Evolutionary conservation across 2,113 vertebrate species (phyloP), one percentile per base, ranked within the genome.

Genomic region (Talpa occidentalis): DNA sequence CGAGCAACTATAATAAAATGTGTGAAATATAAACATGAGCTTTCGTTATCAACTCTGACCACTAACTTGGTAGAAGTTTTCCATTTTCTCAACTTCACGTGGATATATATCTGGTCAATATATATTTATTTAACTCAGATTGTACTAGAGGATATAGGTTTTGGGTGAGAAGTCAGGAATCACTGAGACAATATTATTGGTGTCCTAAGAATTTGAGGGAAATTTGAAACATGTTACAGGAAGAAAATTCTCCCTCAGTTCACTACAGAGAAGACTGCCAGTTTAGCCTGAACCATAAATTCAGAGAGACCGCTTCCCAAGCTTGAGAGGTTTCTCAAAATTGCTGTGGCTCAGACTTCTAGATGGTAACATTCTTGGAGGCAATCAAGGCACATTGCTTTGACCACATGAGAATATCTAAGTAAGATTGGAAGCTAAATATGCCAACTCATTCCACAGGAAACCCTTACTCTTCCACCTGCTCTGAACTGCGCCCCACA

Each of bases 171-270:
- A 86, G 22, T 56, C 30, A 37, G 22, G 21, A 79, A 40, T 79
- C 10, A 10, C 47, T 22, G 69, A 66, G 19, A 49, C 37, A 54
- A 35, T 26, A 22, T 17, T 77, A 35, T 37, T 32, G 60, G 60
- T 14, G 17, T 54, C 62, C 40, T 62, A 77, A 82, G 10, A 66
- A 8, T 69, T 78, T 52, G 60, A 90, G 32, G 47, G 44, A 78
- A 84, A 85, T 73, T 64, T 49, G 12, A 90, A 96, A 81, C 94
- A 54, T 47, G 5, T 22, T 35, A 49, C 54, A 86, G 42, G 79
- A 78, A 92, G 9, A 86, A 35, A 73, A 72, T 91, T 87, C 16
- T 83, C 44, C 32, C 15, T 54, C 81, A 88, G 24, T 78, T 82
- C 44, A 47, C 64, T 59, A 15, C 22, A 21, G 47, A 81, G 22